phyloP scores from a whole-genome alignment of 2,797 vertebrate species.

The Sebastes glaucus region DNA sequence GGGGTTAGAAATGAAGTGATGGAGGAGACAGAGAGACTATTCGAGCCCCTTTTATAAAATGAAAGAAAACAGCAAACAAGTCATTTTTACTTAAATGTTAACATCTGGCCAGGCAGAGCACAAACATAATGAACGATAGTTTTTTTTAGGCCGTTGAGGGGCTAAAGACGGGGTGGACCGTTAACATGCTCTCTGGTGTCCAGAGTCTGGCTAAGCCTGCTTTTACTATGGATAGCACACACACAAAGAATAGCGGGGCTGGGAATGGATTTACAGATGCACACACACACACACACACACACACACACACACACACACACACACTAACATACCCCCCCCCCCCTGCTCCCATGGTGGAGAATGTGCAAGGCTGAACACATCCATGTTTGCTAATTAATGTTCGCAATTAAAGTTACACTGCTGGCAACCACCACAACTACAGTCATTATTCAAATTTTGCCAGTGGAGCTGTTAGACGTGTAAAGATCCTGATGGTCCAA shows the following conservation, averaged over 20 bases:
- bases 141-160: constrained; percentile 1
- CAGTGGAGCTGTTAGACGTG: constrained; percentile 22
- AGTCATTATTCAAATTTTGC: not conserved
- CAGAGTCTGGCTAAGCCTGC: constrained; percentile 31
- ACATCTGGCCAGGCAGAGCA: constrained; percentile 27
- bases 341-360: not conserved
- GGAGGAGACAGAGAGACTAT: not conserved
- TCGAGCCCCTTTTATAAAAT: not conserved
- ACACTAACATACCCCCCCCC: not conserved
- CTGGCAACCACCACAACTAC: not conserved
- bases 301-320: not conserved
- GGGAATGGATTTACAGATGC: not conserved
- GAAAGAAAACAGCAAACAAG: not conserved
- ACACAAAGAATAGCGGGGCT: not conserved
- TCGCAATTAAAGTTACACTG: constrained; percentile 20
- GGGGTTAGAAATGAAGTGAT: not conserved
- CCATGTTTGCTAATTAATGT: constrained; percentile 17
- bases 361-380: not conserved
- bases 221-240: constrained; percentile 48
- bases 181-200: constrained; percentile 25
- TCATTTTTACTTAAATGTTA: constrained; percentile 1
- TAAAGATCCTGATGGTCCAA: constrained; percentile 35
- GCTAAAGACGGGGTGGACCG: constrained; percentile 2
- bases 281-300: not conserved
- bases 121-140: not conserved